phyloP scores from a whole-genome alignment of 2,888 invertebrate species.

The Erpobdella octoculata region DNA sequence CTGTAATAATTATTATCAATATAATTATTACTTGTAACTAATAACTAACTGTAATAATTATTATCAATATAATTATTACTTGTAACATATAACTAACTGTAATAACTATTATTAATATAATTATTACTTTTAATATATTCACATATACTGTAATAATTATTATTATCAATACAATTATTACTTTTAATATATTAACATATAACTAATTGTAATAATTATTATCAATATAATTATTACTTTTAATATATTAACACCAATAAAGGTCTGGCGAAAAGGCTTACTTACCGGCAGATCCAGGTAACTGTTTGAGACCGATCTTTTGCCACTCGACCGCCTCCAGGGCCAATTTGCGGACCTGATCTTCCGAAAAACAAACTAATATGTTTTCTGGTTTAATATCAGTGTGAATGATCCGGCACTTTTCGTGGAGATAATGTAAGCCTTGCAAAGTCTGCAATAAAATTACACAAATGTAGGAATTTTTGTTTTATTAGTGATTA shows the following conservation, averaged over 20 bases:
- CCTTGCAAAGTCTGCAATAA: constrained; percentile 62
- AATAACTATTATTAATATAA: neutral
- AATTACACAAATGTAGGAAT: neutral
- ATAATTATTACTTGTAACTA: neutral
- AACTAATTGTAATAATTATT: neutral
- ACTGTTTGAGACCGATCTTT: constrained; percentile 71
- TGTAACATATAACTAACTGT: neutral
- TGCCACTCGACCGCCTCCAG: constrained; percentile 89
- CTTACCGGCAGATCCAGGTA: constrained; percentile 72
- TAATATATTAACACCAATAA: neutral
- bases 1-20: too few species aligned
- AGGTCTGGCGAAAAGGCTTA: neutral
- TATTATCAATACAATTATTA: neutral
- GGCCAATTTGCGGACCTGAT: constrained; percentile 74
- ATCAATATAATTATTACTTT: neutral
- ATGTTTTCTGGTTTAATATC: constrained; percentile 71
- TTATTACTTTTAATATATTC: neutral
- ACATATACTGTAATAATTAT: too few species aligned
- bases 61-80: neutral
- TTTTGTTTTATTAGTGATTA: neutral
- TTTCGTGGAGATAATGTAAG: constrained; percentile 88
- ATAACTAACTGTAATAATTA: neutral
- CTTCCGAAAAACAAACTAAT: constrained; percentile 80
- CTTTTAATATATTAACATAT: neutral
- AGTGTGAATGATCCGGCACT: constrained; percentile 80